phyloP scores from a whole-genome alignment of 2,113 vertebrate genomes.

The Heterocephalus glaber region DNA sequence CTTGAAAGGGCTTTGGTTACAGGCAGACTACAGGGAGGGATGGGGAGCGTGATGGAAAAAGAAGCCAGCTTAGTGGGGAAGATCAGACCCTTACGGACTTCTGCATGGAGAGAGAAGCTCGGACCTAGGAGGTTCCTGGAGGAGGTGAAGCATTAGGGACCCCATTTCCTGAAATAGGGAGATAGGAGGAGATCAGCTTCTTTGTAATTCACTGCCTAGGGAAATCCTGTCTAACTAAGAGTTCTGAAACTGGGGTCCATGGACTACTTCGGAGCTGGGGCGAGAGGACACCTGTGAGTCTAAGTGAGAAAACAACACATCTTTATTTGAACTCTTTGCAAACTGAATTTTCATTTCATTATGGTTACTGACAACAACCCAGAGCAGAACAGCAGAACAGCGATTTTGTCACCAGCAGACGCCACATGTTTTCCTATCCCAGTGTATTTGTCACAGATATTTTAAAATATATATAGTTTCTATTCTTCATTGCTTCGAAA shows the following conservation, averaged over 20 bases:
- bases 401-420: background rate
- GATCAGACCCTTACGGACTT: background rate
- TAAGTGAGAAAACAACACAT: background rate
- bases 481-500: background rate
- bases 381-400: no score
- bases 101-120: background rate
- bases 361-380: background rate
- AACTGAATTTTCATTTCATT: background rate
- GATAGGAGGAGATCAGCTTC: background rate
- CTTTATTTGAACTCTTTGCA: background rate
- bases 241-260: background rate
- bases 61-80: rapidly evolving
- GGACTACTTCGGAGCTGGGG: background rate
- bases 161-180: background rate
- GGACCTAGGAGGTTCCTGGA: background rate
- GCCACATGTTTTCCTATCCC: background rate
- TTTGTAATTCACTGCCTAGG: background rate
- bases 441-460: background rate
- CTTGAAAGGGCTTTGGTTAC: rapidly evolving
- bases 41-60: background rate
- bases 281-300: background rate
- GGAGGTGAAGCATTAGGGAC: background rate
- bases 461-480: background rate
- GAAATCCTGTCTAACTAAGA: background rate
- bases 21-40: background rate